A percentile compares a stretch with the other conserved stretches of the same genome.
Evolutionary conservation across 2,888 invertebrate genomes (phyloP).

Genomic region (Dryococelus australis): DNA sequence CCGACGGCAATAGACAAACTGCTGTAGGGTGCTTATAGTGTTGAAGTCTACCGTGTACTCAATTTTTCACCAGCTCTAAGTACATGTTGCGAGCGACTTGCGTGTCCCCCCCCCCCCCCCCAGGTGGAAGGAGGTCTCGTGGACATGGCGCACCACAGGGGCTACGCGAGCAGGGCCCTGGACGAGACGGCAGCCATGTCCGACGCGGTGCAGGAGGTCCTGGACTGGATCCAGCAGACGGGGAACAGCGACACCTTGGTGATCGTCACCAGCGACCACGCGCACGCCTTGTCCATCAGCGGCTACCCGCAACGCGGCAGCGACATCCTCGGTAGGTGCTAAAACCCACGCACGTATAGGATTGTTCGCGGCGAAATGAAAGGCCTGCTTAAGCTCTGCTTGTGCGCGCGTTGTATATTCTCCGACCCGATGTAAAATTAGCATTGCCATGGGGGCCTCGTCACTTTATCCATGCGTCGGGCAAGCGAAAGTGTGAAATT

Average conservation of each 20-base stretch:
- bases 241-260: constrained; percentile 69
- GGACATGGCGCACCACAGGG: constrained; percentile 71
- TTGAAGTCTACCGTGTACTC: too few relatives aligned
- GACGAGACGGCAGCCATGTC: constrained; percentile 71
- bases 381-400: too few relatives aligned
- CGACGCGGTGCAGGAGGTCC: constrained; percentile 66
- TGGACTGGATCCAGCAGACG: constrained; percentile 54
- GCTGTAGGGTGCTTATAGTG: too few relatives aligned
- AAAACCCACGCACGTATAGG: constrained; percentile 39
- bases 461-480: too few relatives aligned
- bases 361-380: too few relatives aligned
- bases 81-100: background rate
- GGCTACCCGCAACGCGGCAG: constrained; percentile 69
- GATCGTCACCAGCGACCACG: constrained; percentile 72
- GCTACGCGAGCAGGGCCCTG: constrained; percentile 67
- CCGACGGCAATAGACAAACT: too few relatives aligned
- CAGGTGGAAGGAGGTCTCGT: constrained; percentile 70
- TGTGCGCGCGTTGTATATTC: too few relatives aligned
- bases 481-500: too few relatives aligned
- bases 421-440: too few relatives aligned
- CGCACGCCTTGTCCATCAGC: constrained; percentile 68
- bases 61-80: too few relatives aligned
- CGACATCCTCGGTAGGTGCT: constrained; percentile 60
- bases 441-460: too few relatives aligned
- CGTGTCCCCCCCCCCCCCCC: too few relatives aligned